Base-by-base conservation (phyloP, 2,888 invertebrate species). In the Darwinula stevensoni region DNA sequence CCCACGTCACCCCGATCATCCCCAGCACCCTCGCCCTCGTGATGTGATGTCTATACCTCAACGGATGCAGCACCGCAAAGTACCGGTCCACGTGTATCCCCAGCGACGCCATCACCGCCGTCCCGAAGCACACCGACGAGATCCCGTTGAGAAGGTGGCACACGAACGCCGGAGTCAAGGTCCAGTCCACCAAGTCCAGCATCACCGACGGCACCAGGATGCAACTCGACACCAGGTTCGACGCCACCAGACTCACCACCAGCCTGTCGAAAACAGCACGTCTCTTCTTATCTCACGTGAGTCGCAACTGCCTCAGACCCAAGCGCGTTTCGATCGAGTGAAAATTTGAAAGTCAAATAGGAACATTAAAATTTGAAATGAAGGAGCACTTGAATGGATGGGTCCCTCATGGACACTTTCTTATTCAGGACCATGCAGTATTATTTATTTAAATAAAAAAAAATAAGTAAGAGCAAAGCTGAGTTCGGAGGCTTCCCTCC, bases 81-180 rank as follows among this genome's bases (percentile, higher is more conserved):
- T 65, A 66, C 41, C 66, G 61, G 44, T 67, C 66, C 33, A 65
- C 47, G 11, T 62, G 63, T 39, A 67, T 65, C 22, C 65, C 50
- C 4, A 66, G 51, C 4, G 65, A 58, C 31, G 65, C 62, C 34
- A 65, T 51, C 29, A 65, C 59, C 31, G 63, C 63, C 1, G 63
- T 61, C 2, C 62, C 45, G 34, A 49, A 47, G 15, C 49, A 41
- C 2, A 45, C 55, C 31, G 59, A 61, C 22, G 67, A 64, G 40
- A 62, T 59, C 31, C 63, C 63, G 42, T 70, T 69, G 17, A 62
- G 60, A 17, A 59, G 43, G 22, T 52, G 45, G 44, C 65, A 64
- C 53, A n/a, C 22, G 9, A 50, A 49, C 33, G 54, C 56, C 11
- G 39, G 40, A 13, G 53, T 6, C 50, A 51, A 4, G 52, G 51